A percentile compares a stretch with the other conserved stretches of the same genome.
phyloP scores from a whole-genome alignment of 2,113 vertebrate species.

The Rallus limicola region DNA sequence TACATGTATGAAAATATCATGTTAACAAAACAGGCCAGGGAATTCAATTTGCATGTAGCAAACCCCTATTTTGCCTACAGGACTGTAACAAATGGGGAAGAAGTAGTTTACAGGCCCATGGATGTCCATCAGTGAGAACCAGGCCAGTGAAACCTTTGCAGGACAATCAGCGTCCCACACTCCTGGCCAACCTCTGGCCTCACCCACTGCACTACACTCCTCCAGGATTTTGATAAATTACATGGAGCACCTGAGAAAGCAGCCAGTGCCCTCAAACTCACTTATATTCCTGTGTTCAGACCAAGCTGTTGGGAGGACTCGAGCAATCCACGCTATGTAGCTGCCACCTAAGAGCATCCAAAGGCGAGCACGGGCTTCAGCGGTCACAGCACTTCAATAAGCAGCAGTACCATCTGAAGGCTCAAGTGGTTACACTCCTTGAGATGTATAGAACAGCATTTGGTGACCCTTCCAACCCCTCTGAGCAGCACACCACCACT shows the following conservation, averaged over 20 bases:
- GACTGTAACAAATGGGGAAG: not conserved
- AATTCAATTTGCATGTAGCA: not conserved
- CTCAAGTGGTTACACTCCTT: not conserved
- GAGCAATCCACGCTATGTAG: rapidly evolving
- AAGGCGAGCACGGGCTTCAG: not conserved
- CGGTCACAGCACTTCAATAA: not conserved
- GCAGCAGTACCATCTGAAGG: not conserved
- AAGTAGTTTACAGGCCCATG: not conserved
- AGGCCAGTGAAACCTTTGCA: not conserved
- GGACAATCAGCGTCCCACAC: not conserved
- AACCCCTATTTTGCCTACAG: not conserved
- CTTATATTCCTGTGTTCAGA: not conserved
- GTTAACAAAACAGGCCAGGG: not conserved
- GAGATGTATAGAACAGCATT: not conserved
- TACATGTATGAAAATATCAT: not conserved
- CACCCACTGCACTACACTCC: not conserved
- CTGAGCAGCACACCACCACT: rapidly evolving
- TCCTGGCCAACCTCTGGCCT: not conserved
- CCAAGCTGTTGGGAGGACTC: not conserved
- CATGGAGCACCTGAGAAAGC: not conserved
- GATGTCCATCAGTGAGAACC: not conserved
- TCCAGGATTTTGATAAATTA: not conserved
- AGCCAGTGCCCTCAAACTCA: not conserved
- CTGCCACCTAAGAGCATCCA: not conserved
- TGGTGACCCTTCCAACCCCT: not conserved